Evolutionary conservation across 2,113 vertebrate genomes (phyloP).

Genomic region (Hemiprocne comata): DNA sequence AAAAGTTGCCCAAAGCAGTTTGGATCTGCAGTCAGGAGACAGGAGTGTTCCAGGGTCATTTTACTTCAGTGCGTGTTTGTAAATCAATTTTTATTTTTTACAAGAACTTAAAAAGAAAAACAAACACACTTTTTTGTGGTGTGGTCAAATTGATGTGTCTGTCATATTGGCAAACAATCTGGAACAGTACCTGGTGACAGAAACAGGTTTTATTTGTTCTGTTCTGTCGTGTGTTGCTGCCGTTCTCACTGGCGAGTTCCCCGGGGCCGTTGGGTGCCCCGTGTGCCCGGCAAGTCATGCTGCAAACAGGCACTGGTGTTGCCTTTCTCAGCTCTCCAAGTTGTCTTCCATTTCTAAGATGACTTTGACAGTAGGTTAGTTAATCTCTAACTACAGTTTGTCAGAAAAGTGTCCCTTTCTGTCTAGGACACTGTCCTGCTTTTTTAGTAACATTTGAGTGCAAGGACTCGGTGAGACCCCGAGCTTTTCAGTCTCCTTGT

Average conservation of each 20-base stretch:
- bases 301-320: too few species aligned
- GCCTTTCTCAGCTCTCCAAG: accelerated
- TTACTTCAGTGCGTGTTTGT: background rate
- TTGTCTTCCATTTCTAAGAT: background rate
- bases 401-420: accelerated
- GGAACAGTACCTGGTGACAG: background rate
- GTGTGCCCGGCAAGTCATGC: too few species aligned
- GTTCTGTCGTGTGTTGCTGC: background rate
- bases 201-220: background rate
- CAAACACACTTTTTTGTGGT: background rate
- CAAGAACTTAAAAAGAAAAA: background rate
- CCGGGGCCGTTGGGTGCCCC: background rate
- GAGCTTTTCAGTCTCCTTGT: accelerated
- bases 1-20: background rate
- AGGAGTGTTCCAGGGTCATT: background rate
- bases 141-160: background rate
- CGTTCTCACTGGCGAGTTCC: background rate
- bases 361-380: background rate
- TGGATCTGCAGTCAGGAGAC: too few species aligned
- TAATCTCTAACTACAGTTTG: background rate
- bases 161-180: background rate
- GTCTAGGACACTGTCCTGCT: background rate
- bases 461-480: background rate
- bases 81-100: background rate
- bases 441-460: background rate